Percentiles rank a stretch among this genome's conserved stretches.
Conservation (phyloP, 1,140 invertebrate species). For the Formica exsecta region DNA sequence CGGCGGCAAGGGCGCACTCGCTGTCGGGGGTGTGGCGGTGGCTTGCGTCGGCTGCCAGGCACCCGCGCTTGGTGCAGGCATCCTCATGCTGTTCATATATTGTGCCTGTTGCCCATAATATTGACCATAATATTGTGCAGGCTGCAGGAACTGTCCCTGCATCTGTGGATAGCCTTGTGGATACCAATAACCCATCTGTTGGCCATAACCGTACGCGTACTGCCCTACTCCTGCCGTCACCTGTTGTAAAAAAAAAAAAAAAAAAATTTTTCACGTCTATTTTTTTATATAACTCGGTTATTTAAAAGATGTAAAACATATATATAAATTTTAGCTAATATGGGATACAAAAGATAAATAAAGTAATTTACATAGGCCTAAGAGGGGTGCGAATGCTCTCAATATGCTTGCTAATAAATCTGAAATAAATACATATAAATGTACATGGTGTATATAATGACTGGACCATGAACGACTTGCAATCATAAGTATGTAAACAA, state of each 20-base stretch:
- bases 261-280: neutral
- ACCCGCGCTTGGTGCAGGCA: conserved; percentile 87
- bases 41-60: conserved; percentile 87
- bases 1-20: conserved; percentile 85
- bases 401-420: conserved; percentile 16
- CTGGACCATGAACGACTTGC: neutral
- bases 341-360: neutral
- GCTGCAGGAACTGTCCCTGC: conserved; percentile 85
- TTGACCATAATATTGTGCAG: conserved; percentile 86
- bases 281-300: neutral
- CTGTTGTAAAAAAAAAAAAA: conserved; percentile 66
- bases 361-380: conserved; percentile 5
- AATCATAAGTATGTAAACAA: conserved; percentile 34
- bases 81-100: conserved; percentile 87
- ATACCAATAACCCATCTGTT: conserved; percentile 94
- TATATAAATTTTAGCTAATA: neutral
- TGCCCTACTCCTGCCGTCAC: conserved; percentile 87
- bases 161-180: conserved; percentile 89
- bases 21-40: conserved; percentile 84
- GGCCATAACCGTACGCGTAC: conserved; percentile 90
- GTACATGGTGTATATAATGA: neutral
- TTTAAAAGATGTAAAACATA: neutral
- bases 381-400: neutral
- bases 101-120: conserved; percentile 87
- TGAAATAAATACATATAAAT: conserved; percentile 17